Base-by-base conservation (phyloP, 1,140 invertebrate genomes). In the Drosophila nigrodunni region DNA sequence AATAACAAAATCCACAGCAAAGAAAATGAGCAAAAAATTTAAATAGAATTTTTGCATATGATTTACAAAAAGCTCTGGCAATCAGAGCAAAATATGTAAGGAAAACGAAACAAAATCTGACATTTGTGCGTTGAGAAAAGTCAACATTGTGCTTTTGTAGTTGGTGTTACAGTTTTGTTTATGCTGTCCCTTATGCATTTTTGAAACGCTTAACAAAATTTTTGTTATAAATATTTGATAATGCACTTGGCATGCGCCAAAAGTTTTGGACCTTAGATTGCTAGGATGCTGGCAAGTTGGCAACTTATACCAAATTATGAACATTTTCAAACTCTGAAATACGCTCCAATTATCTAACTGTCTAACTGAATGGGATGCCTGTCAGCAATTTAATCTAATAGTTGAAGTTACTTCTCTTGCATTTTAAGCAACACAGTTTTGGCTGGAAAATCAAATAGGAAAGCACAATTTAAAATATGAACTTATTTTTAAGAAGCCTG, bases 151-250 rank as follows among this genome's bases (percentile, higher is more conserved):
- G 18, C 7, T 18, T 7, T 39, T 64, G 41, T 44, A 62, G 43
- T 46, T 43, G 37, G 11, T 60, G 49, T 66, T 41, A 37, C 13
- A 10, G 15, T 44, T 52, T n/a, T 74, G 54, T 46, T 46, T 41
- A 9, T 70, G 43, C 18, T 69, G 34, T 74, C 57, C 49, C 47
- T 25, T 39, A 72, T 85, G 62, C 59, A 85, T 78, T 75, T 75
- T 81, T 47, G 49, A 86, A 78, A 34, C 30, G 21, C 61, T 54
- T 72, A 78, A 72, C 66, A 65, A 78, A 25, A 54, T 57, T 72
- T 67, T 11, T 10, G 35, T 7, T 21, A 60, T 72, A 64, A 78
- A 78, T 82, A 69, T 78, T 81, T 81, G 8, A 78, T 86, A 76
- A 68, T 60, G 73, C 13, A 58, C 67, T 70, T 62, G 41, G 66